Evolutionary conservation across 2,797 vertebrate genomes (phyloP), one percentile per base, ranked within the genome.

Genomic region (Darevskia nairensis): DNA sequence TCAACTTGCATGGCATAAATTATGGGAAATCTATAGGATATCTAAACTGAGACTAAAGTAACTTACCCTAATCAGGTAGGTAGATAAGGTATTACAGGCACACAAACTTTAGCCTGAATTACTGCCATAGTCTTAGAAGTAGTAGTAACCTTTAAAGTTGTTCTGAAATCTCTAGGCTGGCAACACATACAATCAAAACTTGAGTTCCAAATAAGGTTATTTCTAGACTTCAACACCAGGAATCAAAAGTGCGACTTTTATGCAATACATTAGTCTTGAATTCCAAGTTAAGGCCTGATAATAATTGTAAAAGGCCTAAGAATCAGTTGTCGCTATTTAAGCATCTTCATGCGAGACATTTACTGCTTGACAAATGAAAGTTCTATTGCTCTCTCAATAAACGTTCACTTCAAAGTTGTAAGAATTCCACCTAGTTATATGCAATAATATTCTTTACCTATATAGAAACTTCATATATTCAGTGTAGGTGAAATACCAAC

Each of bases 401-500:
- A 46, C 19, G 8, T 76, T 80, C 8, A 46, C 13, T 89, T 15
- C 32, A 11, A 89, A 87, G 75, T 11, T 89, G 19, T 0, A 66
- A 0, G 41, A 84, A 88, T 44, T 15, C 46, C 8, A 82, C 8
- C 66, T 80, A 9, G 13, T 80, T 89, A 80, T 50, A 1, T 3
- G n/a, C 0, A 35, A 68, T 64, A 88, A 55, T 41, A 19, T 90
- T 39, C 66, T 29, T 32, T 80, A 2, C 66, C 1, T 11, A 1
- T 44, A 21, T 0, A 64, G 21, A 0, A 90, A 89, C 0, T 2
- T 80, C 0, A 59, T 35, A 75, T 41, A n/a, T 25, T 25, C 3
- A 21, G 0, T 79, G n/a, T n/a, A 84, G 7, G 5, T 64, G 10
- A 75, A 79, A 84, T 71, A 44, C 8, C 2, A 6, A 21, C 74